phyloP scores from a whole-genome alignment of 35 echinoderm and acorn worm species.

The Eucidaris tribuloides region DNA sequence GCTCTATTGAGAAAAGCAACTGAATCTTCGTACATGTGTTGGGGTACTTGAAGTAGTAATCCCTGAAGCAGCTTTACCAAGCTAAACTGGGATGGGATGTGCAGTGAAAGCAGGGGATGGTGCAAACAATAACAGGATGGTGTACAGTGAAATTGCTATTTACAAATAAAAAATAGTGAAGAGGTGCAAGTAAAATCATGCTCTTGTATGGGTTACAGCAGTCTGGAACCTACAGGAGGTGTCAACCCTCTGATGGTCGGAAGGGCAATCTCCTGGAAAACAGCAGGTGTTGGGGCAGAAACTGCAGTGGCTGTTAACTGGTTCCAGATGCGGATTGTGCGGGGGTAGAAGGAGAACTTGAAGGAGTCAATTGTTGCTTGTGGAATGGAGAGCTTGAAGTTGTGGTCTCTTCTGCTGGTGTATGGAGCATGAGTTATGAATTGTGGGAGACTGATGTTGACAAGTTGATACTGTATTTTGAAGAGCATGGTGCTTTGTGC shows the following conservation, averaged over 20 bases:
- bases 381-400: neutral
- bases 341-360: constrained; percentile 24
- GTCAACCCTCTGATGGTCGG: constrained; percentile 18
- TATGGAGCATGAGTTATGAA: constrained; percentile 18
- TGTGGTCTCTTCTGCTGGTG: constrained; percentile 5
- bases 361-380: constrained; percentile 7
- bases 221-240: constrained; percentile 5
- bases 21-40: neutral
- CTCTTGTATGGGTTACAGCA: neutral
- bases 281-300: neutral
- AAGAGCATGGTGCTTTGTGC: constrained; percentile 2
- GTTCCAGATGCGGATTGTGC: neutral
- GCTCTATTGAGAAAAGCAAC: neutral
- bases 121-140: neutral
- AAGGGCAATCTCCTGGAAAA: constrained; percentile 9
- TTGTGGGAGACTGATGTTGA: neutral
- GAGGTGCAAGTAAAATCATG: neutral
- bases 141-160: neutral
- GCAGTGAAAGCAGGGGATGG: neutral
- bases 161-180: neutral
- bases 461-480: neutral
- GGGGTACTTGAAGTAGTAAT: neutral
- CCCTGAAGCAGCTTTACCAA: constrained; percentile 19
- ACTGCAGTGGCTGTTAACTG: neutral
- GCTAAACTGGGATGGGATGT: constrained; percentile 12